phyloP scores from a whole-genome alignment of 1,140 invertebrate species.

The Calliopsis andreniformis region DNA sequence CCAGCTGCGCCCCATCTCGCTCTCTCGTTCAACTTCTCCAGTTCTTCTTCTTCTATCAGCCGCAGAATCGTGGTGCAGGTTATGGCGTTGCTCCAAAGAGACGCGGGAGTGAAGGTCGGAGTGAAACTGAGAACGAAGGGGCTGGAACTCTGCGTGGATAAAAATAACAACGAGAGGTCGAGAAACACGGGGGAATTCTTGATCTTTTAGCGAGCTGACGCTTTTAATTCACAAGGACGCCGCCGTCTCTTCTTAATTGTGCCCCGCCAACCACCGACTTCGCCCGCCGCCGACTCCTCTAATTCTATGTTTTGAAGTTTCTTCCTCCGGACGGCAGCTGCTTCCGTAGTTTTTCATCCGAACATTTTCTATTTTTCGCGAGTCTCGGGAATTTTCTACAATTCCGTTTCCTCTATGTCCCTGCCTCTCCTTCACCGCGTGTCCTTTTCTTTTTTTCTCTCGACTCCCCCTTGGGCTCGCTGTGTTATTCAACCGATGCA shows the following conservation, averaged over 20 bases:
- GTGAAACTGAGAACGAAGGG: too few relatives aligned
- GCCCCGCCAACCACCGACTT: constrained; percentile 1
- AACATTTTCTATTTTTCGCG: constrained; percentile 31
- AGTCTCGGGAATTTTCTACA: background rate
- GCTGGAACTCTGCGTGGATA: constrained; percentile 5
- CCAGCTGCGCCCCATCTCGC: background rate
- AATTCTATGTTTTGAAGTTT: constrained; percentile 49
- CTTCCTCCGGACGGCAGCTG: constrained; percentile 15
- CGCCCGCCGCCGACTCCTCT: constrained; percentile 49
- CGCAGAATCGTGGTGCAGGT: background rate
- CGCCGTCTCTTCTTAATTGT: constrained; percentile 72
- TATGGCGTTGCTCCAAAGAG: constrained; percentile 14
- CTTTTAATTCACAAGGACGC: constrained; percentile 74
- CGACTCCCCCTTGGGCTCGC: background rate
- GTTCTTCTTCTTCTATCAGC: constrained; percentile 6
- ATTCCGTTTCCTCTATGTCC: background rate
- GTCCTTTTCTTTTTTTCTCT: too few relatives aligned
- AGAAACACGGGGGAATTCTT: constrained; percentile 71
- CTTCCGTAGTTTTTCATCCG: constrained; percentile 16
- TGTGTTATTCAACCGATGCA: background rate
- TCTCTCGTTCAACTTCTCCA: background rate
- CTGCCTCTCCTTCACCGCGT: background rate
- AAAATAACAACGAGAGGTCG: constrained; percentile 42
- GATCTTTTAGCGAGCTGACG: constrained; percentile 75
- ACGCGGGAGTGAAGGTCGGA: background rate